Percentiles rank a stretch among this genome's conserved stretches.
Evolutionary conservation across 1,140 invertebrate genomes (phyloP).

Genomic region (Pectinophora gossypiella): DNA sequence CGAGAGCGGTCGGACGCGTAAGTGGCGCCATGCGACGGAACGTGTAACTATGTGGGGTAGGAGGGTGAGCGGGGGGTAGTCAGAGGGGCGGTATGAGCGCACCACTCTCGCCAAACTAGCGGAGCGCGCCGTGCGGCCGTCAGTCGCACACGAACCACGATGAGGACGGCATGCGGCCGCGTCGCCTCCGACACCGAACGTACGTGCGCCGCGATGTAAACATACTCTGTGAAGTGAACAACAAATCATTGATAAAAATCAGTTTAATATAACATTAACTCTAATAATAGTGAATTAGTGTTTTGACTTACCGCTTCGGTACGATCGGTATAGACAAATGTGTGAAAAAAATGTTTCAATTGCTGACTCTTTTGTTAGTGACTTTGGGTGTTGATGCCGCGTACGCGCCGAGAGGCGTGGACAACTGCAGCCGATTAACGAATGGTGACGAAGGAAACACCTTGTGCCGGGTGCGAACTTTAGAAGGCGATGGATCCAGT

Average conservation of each 20-base stretch:
- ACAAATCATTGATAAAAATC: slow-evolving; percentile 32
- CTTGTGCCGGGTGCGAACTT: slow-evolving; percentile 81
- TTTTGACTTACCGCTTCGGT: slow-evolving; percentile 19
- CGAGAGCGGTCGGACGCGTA: slow-evolving; percentile 54
- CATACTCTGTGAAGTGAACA: slow-evolving; percentile 47
- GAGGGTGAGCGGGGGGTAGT: slow-evolving; percentile 44
- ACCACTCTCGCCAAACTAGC: slow-evolving; percentile 56
- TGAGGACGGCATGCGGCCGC: slow-evolving; percentile 53
- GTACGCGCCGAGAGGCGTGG: slow-evolving; percentile 49
- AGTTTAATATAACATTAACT: slow-evolving; percentile 26
- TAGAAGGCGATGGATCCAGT: slow-evolving; percentile 81
- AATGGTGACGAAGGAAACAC: slow-evolving; percentile 70
- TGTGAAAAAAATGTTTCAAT: slow-evolving; percentile 68
- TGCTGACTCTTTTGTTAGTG: slow-evolving; percentile 67
- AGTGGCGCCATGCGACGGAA: slow-evolving; percentile 63
- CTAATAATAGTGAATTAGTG: slow-evolving; percentile 24
- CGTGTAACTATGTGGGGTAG: slow-evolving; percentile 63
- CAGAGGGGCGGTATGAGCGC: slow-evolving; percentile 50
- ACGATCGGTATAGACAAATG: slow-evolving; percentile 47
- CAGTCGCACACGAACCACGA: slow-evolving; percentile 58
- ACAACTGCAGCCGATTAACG: slow-evolving; percentile 43
- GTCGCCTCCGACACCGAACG: slow-evolving; percentile 37
- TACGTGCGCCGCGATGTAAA: slow-evolving; percentile 63
- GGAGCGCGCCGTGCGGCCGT: slow-evolving; percentile 35
- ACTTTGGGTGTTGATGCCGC: slow-evolving; percentile 62